Conservation (phyloP, 2,113 vertebrate genomes). For the Amphilophus citrinellus region DNA sequence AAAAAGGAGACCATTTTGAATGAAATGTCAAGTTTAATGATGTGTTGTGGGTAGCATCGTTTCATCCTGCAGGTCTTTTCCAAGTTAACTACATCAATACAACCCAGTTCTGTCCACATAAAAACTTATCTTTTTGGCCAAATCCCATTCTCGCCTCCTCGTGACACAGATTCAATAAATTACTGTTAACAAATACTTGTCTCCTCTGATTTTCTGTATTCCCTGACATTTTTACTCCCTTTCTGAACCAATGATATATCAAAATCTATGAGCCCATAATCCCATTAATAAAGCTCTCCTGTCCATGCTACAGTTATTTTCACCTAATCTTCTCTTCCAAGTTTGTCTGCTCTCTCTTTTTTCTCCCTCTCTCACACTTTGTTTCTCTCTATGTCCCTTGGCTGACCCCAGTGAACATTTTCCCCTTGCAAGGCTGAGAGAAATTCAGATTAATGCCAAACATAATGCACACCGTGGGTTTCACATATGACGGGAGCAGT, state of each 20-base stretch:
- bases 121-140: constrained; percentile 47
- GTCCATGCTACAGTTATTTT: constrained; percentile 90
- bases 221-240: constrained; percentile 74
- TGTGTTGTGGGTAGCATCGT: constrained; percentile 22
- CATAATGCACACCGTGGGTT: constrained; percentile 79
- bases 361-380: constrained; percentile 75
- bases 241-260: constrained; percentile 80
- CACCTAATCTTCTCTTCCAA: constrained; percentile 84
- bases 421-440: constrained; percentile 73
- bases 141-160: constrained; percentile 41
- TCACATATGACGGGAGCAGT: constrained; percentile 76
- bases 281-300: constrained; percentile 91
- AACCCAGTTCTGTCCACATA: constrained; percentile 3
- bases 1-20: constrained; percentile 29
- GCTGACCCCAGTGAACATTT: constrained; percentile 86
- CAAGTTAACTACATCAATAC: not conserved
- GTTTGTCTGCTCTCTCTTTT: constrained; percentile 70
- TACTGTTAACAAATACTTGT: constrained; percentile 67
- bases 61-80: constrained; percentile 17
- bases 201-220: constrained; percentile 63
- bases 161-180: constrained; percentile 70
- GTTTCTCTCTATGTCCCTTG: constrained; percentile 85
- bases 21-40: constrained; percentile 45
- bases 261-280: constrained; percentile 88
- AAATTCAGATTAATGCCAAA: constrained; percentile 82